Conservation (phyloP, 2,888 invertebrate species). For the Caenorhabditis sulstoni region DNA sequence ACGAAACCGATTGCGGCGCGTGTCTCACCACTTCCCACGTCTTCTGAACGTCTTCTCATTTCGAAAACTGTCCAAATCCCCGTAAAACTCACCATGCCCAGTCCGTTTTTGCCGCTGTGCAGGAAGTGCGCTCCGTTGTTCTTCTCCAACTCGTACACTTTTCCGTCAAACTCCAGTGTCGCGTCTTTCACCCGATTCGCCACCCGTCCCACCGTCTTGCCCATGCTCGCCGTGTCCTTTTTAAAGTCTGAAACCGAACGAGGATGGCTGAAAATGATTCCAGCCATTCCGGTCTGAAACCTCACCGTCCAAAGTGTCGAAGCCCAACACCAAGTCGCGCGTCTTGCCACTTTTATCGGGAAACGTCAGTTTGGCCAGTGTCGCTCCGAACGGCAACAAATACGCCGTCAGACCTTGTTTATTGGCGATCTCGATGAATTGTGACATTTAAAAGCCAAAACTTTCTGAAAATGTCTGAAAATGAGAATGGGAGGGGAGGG, state of each 20-base stretch:
- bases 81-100: slow-evolving; percentile 56
- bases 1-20: slow-evolving; percentile 57
- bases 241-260: slow-evolving; percentile 61
- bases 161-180: slow-evolving; percentile 61
- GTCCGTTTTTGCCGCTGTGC: slow-evolving; percentile 68
- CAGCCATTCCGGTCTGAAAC: slow-evolving; percentile 2
- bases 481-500: not conserved
- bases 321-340: slow-evolving; percentile 47
- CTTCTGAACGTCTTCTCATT: slow-evolving; percentile 50
- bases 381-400: slow-evolving; percentile 44
- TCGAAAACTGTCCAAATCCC: not conserved
- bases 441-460: slow-evolving; percentile 34
- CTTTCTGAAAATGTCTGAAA: not conserved
- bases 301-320: slow-evolving; percentile 46
- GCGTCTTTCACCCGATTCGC: slow-evolving; percentile 69
- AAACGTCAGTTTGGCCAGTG: slow-evolving; percentile 48
- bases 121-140: slow-evolving; percentile 63
- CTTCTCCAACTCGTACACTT: slow-evolving; percentile 48
- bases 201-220: slow-evolving; percentile 72
- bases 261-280: too few relatives aligned
- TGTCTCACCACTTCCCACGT: slow-evolving; percentile 68
- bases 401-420: slow-evolving; percentile 58
- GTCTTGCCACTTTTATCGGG: slow-evolving; percentile 42
- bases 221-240: slow-evolving; percentile 62
- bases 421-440: slow-evolving; percentile 66